A percentile compares a stretch with the other conserved stretches of the same genome.
Evolutionary conservation across 2,888 invertebrate genomes (phyloP).

Genomic region (Heteropelma amictum): DNA sequence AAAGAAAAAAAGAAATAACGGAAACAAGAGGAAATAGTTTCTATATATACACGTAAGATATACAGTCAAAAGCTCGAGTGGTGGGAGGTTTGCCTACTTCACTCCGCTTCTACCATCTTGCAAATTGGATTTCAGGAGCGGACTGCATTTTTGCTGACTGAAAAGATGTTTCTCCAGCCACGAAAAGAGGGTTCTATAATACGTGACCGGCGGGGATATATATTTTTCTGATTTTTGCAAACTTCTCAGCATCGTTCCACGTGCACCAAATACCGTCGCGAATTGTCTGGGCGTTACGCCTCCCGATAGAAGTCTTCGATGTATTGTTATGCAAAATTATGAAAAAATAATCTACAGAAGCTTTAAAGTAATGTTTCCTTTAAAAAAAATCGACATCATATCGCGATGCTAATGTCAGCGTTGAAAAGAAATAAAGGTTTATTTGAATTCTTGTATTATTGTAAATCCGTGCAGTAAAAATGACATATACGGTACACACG

Average conservation of each 20-base stretch:
- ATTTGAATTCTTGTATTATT: too few relatives aligned
- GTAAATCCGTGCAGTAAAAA: too few relatives aligned
- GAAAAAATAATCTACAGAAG: too few relatives aligned
- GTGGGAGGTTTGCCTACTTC: slow-evolving; percentile 10
- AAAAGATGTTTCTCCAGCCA: slow-evolving; percentile 17
- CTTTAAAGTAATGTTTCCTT: too few relatives aligned
- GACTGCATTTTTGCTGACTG: slow-evolving; percentile 31
- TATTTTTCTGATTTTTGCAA: not conserved
- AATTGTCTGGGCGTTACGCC: not conserved
- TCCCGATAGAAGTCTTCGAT: not conserved
- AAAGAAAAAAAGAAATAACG: not conserved
- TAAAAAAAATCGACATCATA: too few relatives aligned
- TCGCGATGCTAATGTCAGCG: too few relatives aligned
- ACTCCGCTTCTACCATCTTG: slow-evolving; percentile 24
- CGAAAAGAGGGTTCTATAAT: not conserved
- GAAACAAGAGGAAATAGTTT: too few relatives aligned
- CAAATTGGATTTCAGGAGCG: slow-evolving; percentile 40
- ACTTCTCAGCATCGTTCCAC: slow-evolving; percentile 13
- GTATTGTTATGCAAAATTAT: not conserved
- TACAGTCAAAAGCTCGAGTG: slow-evolving; percentile 2
- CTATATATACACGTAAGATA: not conserved
- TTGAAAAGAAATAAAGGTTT: too few relatives aligned
- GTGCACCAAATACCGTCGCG: not conserved
- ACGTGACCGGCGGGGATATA: slow-evolving; percentile 41
- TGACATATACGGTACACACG: too few relatives aligned